Base-by-base conservation (phyloP, 1,140 invertebrate genomes). In the Rhynchophorus ferrugineus region DNA sequence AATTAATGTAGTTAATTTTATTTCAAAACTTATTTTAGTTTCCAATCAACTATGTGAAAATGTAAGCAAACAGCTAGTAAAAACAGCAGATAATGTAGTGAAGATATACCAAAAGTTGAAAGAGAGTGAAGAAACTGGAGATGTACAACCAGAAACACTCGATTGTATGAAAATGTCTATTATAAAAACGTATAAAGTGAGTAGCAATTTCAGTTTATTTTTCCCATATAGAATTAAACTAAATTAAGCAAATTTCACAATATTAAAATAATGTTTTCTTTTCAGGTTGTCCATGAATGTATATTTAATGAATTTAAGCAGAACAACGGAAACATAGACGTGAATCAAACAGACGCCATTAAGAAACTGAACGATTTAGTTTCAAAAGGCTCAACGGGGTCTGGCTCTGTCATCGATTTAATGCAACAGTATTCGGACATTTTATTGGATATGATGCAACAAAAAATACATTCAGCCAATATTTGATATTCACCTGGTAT, bases 381-480 rank as follows among this genome's bases (percentile, higher is more conserved):
- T n/a, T 58, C 58, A 11, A 64, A 62, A 45, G 61, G 61, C 9
- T 68, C 71, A 20, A 71, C 71, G 41, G 73, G 71, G 60, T 73
- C 75, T 38, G 69, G 72, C 13, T 73, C 74, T 37, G 69, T 79
- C 14, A 75, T 78, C 13, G 75, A 73, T 44, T 78, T 82, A 68
- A 78, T 82, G 73, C 78, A 82, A 59, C 79, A 82, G 54, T 82
- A 80, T 62, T 79, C 78, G 1, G 79, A 82, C 53, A 68, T 80
- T 62, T 63, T 82, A 3, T 60, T 81, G 7, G 76, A 64, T 44
- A 74, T 82, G 69, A 75, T 81, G 65, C 78, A 82, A 61, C 78
- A 81, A 59, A 74, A 76, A 61, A 79, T 81, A 69, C 64, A 71
- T 54, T 61, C 61, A 38, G 57, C 61, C 1, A 67, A 61, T 43